A percentile compares a stretch with the other conserved stretches of the same genome.
These are phyloP conservation scores for Burhinus bistriatus DNA, from an alignment of 2,113 vertebrate genomes.

Conservation along the genomic window DNA sequence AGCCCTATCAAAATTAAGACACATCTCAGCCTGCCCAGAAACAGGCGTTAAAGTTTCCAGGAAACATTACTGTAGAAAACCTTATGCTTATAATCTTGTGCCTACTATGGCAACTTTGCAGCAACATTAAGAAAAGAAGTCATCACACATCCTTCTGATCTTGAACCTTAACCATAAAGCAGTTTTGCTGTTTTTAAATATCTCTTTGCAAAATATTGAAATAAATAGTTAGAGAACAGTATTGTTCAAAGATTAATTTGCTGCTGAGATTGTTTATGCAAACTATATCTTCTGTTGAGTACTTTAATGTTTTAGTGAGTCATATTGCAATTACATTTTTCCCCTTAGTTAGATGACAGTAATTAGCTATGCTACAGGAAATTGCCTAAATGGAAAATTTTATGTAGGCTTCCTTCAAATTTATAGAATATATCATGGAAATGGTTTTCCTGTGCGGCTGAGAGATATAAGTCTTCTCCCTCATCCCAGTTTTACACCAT, in stretches of 20 bases:
- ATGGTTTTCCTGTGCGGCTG: conserved; percentile 3
- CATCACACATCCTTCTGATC: not conserved
- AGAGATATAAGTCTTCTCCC: not conserved
- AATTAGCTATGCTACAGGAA: conserved; percentile 58
- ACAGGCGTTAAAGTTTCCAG: not conserved
- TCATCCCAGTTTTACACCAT: not conserved
- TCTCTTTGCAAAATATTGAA: conserved; percentile 19
- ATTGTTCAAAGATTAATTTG: conserved; percentile 54
- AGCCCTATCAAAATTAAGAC: not conserved
- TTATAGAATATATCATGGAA: conserved; percentile 44
- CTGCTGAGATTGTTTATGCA: conserved; percentile 43
- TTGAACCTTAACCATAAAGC: not conserved
- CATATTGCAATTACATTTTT: conserved; percentile 58
- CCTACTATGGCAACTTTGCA: not conserved
- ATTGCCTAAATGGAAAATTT: conserved; percentile 59
- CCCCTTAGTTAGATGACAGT: conserved; percentile 32
- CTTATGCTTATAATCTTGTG: not conserved
- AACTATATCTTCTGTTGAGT: conserved; percentile 47
- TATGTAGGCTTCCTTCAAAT: conserved; percentile 42
- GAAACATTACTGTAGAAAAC: not conserved
- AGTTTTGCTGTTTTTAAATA: not conserved
- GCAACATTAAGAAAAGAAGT: not conserved
- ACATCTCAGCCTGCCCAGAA: not conserved
- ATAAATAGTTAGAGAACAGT: not conserved
- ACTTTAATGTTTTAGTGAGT: conserved; percentile 46